A percentile compares a stretch with the other conserved stretches of the same genome.
phyloP scores from a whole-genome alignment of 1,140 invertebrate genomes.

The Saxidomus purpurata region DNA sequence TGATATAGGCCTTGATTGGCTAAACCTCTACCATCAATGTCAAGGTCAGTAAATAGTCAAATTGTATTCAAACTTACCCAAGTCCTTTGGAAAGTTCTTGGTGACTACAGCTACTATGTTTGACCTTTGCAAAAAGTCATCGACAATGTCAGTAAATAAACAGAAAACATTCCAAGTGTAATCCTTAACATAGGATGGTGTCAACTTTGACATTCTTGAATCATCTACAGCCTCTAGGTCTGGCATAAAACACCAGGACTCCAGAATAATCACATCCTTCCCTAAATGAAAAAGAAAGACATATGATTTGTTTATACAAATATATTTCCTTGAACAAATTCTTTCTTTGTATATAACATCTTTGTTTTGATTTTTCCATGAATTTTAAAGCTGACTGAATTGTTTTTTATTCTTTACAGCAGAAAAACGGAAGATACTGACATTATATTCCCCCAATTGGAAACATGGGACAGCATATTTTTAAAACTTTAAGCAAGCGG shows the following conservation, averaged over 20 bases:
- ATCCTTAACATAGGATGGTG: conserved; percentile 72
- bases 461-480: too few species aligned
- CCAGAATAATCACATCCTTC: conserved; percentile 54
- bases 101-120: conserved; percentile 66
- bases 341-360: too few species aligned
- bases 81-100: conserved; percentile 65
- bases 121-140: conserved; percentile 70
- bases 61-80: conserved; percentile 75
- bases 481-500: too few species aligned
- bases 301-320: not conserved
- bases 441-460: too few species aligned
- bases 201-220: conserved; percentile 64
- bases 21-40: too few species aligned
- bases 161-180: conserved; percentile 80
- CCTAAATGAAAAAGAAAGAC: not conserved
- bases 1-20: too few species aligned
- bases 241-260: conserved; percentile 78
- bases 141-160: conserved; percentile 79
- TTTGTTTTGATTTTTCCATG: too few species aligned
- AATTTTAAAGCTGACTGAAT: too few species aligned
- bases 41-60: too few species aligned
- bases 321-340: too few species aligned
- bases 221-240: conserved; percentile 52
- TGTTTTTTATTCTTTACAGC: too few species aligned
- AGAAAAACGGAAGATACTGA: too few species aligned